A percentile compares a stretch with the other conserved stretches of the same genome.
Conservation (phyloP, 2,797 vertebrate species). For the Uromys caudimaculatus region DNA sequence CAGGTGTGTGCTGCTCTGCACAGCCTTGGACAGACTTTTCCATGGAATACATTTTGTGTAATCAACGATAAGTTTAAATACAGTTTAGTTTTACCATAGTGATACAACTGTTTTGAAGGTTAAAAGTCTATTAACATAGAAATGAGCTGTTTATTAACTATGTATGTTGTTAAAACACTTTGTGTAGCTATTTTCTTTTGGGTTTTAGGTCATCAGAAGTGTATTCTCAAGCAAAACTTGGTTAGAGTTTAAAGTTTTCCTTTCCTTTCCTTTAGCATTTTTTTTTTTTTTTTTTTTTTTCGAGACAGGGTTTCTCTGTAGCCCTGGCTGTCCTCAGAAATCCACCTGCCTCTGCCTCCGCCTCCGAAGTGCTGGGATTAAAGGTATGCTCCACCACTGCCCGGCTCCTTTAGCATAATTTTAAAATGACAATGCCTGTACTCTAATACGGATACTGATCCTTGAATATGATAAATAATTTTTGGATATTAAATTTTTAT, state of each 20-base stretch:
- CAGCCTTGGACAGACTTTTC: too few species aligned
- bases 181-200: not conserved
- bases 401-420: conserved; percentile 57
- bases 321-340: too few species aligned
- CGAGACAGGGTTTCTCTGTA: too few species aligned
- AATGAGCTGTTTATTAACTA: conserved; percentile 29
- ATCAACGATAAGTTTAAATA: conserved; percentile 57
- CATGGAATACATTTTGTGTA: conserved; percentile 3
- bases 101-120: conserved; percentile 51
- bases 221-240: conserved; percentile 57
- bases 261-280: conserved; percentile 48
- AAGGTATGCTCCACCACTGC: too few species aligned
- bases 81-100: conserved; percentile 47
- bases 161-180: conserved; percentile 36
- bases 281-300: too few species aligned
- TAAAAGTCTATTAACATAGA: conserved; percentile 53
- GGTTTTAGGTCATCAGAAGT: conserved; percentile 45
- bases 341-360: too few species aligned
- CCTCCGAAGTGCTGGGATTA: too few species aligned
- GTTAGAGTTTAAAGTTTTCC: conserved; percentile 50
- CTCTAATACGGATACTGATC: conserved; percentile 57
- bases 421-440: not conserved
- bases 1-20: too few species aligned
- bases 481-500: conserved; percentile 44
- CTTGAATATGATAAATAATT: conserved; percentile 64